Evolutionary conservation across 2,888 invertebrate genomes (phyloP).

Genomic region (Ormia ochracea): DNA sequence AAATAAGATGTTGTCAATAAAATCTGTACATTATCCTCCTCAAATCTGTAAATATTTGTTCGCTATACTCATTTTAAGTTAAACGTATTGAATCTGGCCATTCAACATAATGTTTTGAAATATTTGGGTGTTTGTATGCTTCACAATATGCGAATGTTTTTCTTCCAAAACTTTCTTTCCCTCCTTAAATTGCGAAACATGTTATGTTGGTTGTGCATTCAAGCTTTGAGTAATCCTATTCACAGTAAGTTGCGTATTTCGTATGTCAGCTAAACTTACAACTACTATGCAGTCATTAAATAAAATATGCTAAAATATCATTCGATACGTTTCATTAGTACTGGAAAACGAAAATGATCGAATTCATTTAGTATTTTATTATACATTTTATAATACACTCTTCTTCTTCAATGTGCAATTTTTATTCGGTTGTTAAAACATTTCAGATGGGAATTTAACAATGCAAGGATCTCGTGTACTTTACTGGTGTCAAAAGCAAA

Average conservation of each 20-base stretch:
- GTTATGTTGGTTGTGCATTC: neutral
- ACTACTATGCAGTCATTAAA: neutral
- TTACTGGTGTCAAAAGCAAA: no score
- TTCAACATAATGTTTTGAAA: slow-evolving; percentile 43
- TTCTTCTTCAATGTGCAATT: no score
- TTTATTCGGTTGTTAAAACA: no score
- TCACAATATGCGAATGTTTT: neutral
- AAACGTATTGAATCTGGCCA: slow-evolving; percentile 51
- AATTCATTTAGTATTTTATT: no score
- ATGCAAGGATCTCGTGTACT: no score
- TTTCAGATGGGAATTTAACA: no score
- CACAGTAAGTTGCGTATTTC: neutral
- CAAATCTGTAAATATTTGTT: neutral
- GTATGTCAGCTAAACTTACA: neutral
- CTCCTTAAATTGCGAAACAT: neutral
- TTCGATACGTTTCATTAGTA: no score
- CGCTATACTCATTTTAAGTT: neutral
- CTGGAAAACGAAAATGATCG: no score
- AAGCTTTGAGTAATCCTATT: neutral
- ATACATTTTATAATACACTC: no score
- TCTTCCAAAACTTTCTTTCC: slow-evolving; percentile 34
- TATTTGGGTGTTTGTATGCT: neutral
- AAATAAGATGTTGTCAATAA: slow-evolving; percentile 26
- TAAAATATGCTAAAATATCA: no score
- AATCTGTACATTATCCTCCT: neutral